Percentiles rank a stretch among this genome's conserved stretches.
These are phyloP conservation scores for Natator depressus DNA, from an alignment of 2,113 vertebrate genomes.

Conservation along the genomic window DNA sequence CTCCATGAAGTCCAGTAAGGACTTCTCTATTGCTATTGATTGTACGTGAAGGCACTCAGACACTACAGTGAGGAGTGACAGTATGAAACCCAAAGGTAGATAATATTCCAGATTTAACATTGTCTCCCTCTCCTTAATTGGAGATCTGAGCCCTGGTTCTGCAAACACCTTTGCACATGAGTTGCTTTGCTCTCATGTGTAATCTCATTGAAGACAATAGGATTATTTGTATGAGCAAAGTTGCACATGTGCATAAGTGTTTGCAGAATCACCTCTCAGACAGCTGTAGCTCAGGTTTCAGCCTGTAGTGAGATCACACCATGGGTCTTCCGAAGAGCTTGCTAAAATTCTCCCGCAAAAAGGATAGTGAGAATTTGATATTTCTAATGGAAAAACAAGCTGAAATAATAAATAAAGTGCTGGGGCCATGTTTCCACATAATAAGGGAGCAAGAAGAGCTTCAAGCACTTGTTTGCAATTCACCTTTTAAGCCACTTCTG, in stretches of 20 bases:
- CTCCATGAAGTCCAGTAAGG: neutral
- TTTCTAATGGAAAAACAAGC: neutral
- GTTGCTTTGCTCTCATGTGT: neutral
- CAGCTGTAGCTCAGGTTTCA: neutral
- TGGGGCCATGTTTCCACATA: neutral
- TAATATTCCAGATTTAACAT: neutral
- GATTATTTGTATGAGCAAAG: neutral
- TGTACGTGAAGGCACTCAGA: neutral
- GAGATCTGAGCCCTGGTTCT: neutral
- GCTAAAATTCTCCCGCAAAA: neutral
- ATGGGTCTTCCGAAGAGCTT: neutral
- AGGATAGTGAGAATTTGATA: neutral
- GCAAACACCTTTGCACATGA: neutral
- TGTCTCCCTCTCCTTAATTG: too few species aligned
- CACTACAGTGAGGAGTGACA: neutral
- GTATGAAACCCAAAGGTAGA: neutral
- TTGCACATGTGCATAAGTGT: neutral
- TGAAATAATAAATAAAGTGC: neutral
- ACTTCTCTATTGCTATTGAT: neutral
- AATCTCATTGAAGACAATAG: neutral
- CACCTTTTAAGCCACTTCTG: constrained; percentile 2
- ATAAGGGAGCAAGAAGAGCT: neutral
- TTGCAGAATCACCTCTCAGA: neutral
- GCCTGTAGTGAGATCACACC: neutral
- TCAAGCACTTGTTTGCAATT: neutral